phyloP scores from a whole-genome alignment of 1,140 invertebrate genomes.

The Ceratina japonica region DNA sequence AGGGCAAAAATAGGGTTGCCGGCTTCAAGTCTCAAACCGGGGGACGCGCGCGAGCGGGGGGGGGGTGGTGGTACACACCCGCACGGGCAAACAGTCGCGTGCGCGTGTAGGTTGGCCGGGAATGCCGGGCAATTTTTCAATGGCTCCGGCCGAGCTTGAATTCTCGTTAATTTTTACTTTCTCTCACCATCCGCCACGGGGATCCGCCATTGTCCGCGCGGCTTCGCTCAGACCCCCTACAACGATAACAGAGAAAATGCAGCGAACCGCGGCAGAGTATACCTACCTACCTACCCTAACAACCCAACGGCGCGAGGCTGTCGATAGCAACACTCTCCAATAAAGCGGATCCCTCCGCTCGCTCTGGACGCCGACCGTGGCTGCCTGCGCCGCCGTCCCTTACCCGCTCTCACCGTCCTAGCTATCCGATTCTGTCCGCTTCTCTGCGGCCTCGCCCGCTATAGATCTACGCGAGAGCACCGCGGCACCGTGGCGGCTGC shows the following conservation, averaged over 20 bases:
- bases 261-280: conserved; percentile 71
- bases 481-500: conserved; percentile 30
- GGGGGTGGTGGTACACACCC: conserved; percentile 25
- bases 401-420: conserved; percentile 31
- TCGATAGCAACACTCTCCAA: conserved; percentile 76
- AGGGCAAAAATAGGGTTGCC: conserved; percentile 47
- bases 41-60: not conserved
- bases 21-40: conserved; percentile 67
- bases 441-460: conserved; percentile 36
- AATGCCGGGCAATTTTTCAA: conserved; percentile 76
- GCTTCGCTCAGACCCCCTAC: conserved; percentile 71
- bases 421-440: conserved; percentile 44
- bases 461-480: not conserved
- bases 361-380: conserved; percentile 53
- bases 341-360: conserved; percentile 70
- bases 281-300: conserved; percentile 69
- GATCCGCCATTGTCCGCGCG: conserved; percentile 73
- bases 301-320: conserved; percentile 69
- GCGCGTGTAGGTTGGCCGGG: conserved; percentile 45
- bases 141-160: conserved; percentile 77
- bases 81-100: conserved; percentile 26
- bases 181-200: conserved; percentile 75
- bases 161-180: conserved; percentile 79
- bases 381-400: conserved; percentile 36
- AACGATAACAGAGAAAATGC: conserved; percentile 77